These are phyloP conservation scores for Mythimna loreyi DNA, from an alignment of 2,888 invertebrate genomes.

Conservation along the genomic window DNA sequence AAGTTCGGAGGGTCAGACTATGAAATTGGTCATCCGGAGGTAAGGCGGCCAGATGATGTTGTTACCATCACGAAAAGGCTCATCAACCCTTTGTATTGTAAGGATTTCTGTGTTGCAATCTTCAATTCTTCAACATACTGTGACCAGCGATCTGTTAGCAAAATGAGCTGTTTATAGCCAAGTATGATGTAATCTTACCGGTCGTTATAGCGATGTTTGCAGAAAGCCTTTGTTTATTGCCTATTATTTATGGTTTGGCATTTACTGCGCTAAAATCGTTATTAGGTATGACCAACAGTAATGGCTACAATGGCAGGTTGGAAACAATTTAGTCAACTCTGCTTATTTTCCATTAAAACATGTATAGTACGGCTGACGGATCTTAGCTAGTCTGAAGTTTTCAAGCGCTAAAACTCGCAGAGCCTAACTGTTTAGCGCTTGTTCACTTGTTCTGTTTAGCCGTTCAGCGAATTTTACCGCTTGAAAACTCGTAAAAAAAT, in stretches of 20 bases:
- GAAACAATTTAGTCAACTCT: not conserved
- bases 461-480: too few relatives aligned
- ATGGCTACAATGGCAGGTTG: not conserved
- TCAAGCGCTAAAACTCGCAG: too few relatives aligned
- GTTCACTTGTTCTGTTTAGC: too few relatives aligned
- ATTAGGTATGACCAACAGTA: not conserved
- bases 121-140: not conserved
- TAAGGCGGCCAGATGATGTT: not conserved
- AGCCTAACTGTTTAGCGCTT: too few relatives aligned
- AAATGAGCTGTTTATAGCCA: not conserved
- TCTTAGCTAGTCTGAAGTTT: too few relatives aligned
- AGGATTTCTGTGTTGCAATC: not conserved
- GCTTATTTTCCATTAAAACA: too few relatives aligned
- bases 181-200: not conserved
- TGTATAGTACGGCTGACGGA: too few relatives aligned
- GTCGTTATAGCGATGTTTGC: not conserved
- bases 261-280: not conserved
- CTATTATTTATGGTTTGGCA: slow-evolving; percentile 17
- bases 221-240: slow-evolving; percentile 22
- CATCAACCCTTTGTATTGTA: not conserved
- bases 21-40: not conserved
- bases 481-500: too few relatives aligned
- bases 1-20: not conserved
- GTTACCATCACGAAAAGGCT: not conserved
- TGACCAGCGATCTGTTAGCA: not conserved